Evolutionary conservation across 1,140 invertebrate genomes (phyloP).

Genomic region (Calliphora vicina): DNA sequence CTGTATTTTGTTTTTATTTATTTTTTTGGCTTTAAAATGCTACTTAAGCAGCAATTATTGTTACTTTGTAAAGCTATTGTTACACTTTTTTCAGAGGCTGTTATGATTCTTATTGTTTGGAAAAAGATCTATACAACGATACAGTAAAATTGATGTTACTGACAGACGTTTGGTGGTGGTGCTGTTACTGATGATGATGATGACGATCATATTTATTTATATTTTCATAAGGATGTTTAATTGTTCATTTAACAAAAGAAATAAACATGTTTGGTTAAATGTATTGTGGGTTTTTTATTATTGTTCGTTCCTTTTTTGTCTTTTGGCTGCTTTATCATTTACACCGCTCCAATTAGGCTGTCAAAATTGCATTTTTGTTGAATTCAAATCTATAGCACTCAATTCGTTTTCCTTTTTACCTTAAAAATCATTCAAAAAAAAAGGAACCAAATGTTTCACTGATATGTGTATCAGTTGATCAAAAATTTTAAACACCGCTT

Average conservation of each 20-base stretch:
- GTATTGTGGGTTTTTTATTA: neutral
- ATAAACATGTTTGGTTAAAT: neutral
- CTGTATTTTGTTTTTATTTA: too few relatives aligned
- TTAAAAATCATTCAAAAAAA: neutral
- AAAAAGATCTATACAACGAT: neutral
- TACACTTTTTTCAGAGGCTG: neutral
- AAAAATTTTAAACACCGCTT: neutral
- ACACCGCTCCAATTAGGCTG: neutral
- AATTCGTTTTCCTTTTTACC: neutral
- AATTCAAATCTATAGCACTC: neutral
- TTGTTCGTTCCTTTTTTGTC: neutral
- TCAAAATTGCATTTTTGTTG: neutral
- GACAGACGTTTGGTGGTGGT: neutral
- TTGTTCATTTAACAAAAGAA: neutral
- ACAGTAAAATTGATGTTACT: neutral
- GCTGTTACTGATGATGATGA: neutral
- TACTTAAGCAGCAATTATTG: neutral
- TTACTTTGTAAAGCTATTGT: neutral
- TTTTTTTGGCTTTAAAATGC: neutral
- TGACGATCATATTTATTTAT: neutral
- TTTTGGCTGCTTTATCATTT: neutral
- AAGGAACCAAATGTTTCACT: neutral
- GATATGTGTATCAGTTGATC: neutral
- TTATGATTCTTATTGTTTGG: neutral
- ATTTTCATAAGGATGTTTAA: neutral